phyloP scores from a whole-genome alignment of 2,113 vertebrate genomes.

The Nycticryphes semicollaris region DNA sequence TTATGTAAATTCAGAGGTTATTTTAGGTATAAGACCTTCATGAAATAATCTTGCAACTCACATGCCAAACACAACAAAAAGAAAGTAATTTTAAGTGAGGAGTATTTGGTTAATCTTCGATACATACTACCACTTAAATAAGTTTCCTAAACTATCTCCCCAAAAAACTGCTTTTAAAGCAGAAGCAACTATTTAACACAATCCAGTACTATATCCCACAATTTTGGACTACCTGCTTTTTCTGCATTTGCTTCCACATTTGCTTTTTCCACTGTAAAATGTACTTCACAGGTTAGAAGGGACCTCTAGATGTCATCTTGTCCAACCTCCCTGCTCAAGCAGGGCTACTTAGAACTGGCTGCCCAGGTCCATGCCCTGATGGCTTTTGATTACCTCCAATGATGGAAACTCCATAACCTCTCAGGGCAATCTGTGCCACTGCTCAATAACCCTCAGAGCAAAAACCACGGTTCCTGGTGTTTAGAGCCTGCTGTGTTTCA shows the following conservation, averaged over 20 bases:
- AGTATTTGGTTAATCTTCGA: not conserved
- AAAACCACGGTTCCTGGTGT: too few relatives aligned
- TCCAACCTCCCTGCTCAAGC: not conserved
- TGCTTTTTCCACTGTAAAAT: not conserved
- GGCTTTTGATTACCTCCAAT: not conserved
- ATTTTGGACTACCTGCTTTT: not conserved
- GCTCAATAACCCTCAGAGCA: too few relatives aligned
- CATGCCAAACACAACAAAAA: not conserved
- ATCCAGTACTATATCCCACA: not conserved
- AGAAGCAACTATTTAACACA: not conserved
- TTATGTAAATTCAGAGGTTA: not conserved
- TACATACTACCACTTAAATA: not conserved
- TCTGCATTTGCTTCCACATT: not conserved
- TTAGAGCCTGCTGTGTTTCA: too few relatives aligned
- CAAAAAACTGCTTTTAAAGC: not conserved
- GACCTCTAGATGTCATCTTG: not conserved
- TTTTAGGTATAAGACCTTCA: not conserved
- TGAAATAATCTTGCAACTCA: not conserved
- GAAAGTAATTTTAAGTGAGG: not conserved
- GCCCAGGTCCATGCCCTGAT: not conserved
- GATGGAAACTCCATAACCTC: not conserved
- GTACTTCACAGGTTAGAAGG: not conserved
- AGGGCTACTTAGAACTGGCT: not conserved
- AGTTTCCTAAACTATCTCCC: not conserved
- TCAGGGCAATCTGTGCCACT: too few relatives aligned